phyloP scores from a whole-genome alignment of 2,113 vertebrate species.

The Cryptomyrus ogoouensis region DNA sequence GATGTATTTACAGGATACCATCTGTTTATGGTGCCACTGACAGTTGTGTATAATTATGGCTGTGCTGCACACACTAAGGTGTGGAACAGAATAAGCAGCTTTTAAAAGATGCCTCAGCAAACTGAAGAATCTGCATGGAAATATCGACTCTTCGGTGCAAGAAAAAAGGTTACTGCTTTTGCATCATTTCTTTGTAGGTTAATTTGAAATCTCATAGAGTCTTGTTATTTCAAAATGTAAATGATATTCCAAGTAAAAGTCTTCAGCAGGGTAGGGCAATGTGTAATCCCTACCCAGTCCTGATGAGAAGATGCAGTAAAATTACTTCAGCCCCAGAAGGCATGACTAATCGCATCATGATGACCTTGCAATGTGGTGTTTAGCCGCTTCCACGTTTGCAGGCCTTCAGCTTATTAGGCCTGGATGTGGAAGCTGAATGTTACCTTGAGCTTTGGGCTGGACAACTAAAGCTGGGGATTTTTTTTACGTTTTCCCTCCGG shows the following conservation, averaged over 20 bases:
- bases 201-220: not conserved
- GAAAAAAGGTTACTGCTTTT: not conserved
- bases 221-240: not conserved
- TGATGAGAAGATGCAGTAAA: not conserved
- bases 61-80: conserved; percentile 8
- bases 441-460: not conserved
- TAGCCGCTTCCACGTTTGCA: not conserved
- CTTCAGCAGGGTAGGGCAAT: not conserved
- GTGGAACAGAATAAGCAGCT: not conserved
- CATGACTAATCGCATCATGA: not conserved
- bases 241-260: conserved; percentile 8
- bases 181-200: not conserved
- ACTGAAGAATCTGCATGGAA: not conserved
- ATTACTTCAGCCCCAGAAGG: not conserved
- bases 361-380: not conserved
- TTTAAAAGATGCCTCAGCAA: conserved; percentile 1
- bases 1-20: conserved; percentile 21
- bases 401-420: not conserved
- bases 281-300: not conserved
- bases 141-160: not conserved
- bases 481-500: conserved; percentile 16
- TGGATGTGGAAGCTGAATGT: not conserved
- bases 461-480: conserved; percentile 17
- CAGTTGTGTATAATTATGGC: conserved; percentile 15
- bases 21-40: conserved; percentile 18